phyloP scores from a whole-genome alignment of 1,140 invertebrate genomes.

The Drosophila jambulina region DNA sequence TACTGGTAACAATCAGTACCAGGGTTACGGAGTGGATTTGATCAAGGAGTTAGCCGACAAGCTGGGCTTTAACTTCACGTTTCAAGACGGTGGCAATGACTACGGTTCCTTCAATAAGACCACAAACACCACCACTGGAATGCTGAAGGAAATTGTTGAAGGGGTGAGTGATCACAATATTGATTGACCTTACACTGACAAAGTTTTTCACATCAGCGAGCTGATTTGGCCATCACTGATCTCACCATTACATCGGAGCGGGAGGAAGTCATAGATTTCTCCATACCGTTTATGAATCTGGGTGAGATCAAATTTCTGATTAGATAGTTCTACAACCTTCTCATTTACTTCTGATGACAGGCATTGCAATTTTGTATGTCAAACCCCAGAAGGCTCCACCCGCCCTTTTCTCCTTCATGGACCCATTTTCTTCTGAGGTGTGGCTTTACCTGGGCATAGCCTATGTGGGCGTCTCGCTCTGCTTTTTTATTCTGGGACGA shows the following conservation, averaged over 20 bases:
- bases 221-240: constrained; percentile 95
- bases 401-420: constrained; percentile 94
- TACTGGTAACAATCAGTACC: constrained; percentile 91
- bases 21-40: constrained; percentile 93
- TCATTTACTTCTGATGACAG: constrained; percentile 70
- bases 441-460: constrained; percentile 92
- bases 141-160: constrained; percentile 93
- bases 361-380: constrained; percentile 94
- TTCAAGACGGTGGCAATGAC: constrained; percentile 90
- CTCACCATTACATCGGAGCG: constrained; percentile 95
- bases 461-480: constrained; percentile 91
- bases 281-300: constrained; percentile 96
- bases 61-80: constrained; percentile 94
- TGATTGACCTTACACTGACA: not conserved
- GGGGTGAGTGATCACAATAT: constrained; percentile 86
- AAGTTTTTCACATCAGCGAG: constrained; percentile 84
- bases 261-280: constrained; percentile 94
- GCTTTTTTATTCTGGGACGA: constrained; percentile 92
- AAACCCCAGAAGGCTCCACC: constrained; percentile 92
- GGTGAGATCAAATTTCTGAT: constrained; percentile 73
- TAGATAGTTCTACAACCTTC: not conserved
- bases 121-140: constrained; percentile 93
- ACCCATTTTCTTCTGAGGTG: constrained; percentile 93
- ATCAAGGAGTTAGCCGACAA: constrained; percentile 91
- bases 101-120: constrained; percentile 90